These are phyloP conservation scores for Dilophus febrilis DNA, from an alignment of 2,888 invertebrate genomes.

Conservation along the genomic window DNA sequence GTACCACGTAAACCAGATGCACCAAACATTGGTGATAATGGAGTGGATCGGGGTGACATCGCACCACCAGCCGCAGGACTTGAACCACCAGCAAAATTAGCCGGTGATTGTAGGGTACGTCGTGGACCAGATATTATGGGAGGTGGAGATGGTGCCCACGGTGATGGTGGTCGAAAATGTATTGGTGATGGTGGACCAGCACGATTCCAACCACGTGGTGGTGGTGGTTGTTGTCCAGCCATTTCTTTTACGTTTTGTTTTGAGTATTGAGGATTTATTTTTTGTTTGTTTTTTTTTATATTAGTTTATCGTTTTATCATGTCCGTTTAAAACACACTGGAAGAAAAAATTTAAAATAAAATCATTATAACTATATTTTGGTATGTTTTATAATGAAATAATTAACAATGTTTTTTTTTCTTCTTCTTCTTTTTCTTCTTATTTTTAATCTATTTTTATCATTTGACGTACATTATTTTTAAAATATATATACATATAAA, in stretches of 20 bases:
- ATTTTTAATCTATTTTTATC: too few relatives aligned
- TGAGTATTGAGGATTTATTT: background rate
- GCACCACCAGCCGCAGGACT: conserved; percentile 14
- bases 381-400: too few relatives aligned
- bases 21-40: conserved; percentile 34
- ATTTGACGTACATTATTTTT: too few relatives aligned
- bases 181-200: conserved; percentile 39
- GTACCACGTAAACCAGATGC: conserved; percentile 30
- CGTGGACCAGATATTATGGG: conserved; percentile 47
- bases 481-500: too few relatives aligned
- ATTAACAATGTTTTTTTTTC: conserved; percentile 12
- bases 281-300: background rate
- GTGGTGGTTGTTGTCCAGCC: conserved; percentile 25
- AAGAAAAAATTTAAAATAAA: too few relatives aligned
- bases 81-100: conserved; percentile 14
- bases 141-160: conserved; percentile 60
- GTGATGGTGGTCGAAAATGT: conserved; percentile 56
- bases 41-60: conserved; percentile 24
- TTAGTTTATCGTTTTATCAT: background rate
- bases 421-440: too few relatives aligned
- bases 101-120: conserved; percentile 22
- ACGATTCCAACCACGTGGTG: conserved; percentile 22
- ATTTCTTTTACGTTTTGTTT: conserved; percentile 12
- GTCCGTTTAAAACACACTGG: too few relatives aligned
- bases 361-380: too few relatives aligned